Evolutionary conservation across 2,113 vertebrate genomes (phyloP), one percentile per base, ranked within the genome.

Genomic region (Penelope pileata): DNA sequence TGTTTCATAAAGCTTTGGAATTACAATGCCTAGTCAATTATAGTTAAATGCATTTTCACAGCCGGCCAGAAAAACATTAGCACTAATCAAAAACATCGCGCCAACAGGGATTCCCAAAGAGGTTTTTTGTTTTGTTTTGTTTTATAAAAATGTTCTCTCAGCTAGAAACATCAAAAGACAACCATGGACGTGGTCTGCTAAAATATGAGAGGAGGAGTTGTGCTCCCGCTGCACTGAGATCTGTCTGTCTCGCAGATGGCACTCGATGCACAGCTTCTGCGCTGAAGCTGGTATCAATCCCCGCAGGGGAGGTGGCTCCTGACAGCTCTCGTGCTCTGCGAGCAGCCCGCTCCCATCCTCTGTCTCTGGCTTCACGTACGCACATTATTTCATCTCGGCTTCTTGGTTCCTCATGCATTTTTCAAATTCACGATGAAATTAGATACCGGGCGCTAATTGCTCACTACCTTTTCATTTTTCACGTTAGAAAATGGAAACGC

Each of bases 41-140:
- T 24, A 94, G 93, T 96, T 97, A 97, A 97, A 97, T 94, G 96
- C 95, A 84, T 96, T 97, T 97, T 97, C 96, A 96, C 96, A 96
- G 96, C 95, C 72, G n/a, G 94, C 95, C 96, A 95, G 93, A 91
- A 96, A 94, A 96, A 97, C 96, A 95, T 97, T 96, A 97, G 85
- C 88, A 90, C 96, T 96, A 97, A 97, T 97, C 96, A 97, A 95
- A 97, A 97, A 79, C 97, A 97, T 93, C 3, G 10, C 27, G 56
- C 91, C 83, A 79, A 94, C 77, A 51, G 92, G 94, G 94, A 96
- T 96, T 94, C 96, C 96, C 92, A 85, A 84, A 59, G 78, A 95
- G 86, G 42, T 47, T 74, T 86, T 88, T 85, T 73, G 86, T 43
- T 88, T 90, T 78, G 69, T 88, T 95, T 95, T 79, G 87, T 53